Base-by-base conservation (phyloP, 2,888 invertebrate species). In the Omphaloscelis lunosa region DNA sequence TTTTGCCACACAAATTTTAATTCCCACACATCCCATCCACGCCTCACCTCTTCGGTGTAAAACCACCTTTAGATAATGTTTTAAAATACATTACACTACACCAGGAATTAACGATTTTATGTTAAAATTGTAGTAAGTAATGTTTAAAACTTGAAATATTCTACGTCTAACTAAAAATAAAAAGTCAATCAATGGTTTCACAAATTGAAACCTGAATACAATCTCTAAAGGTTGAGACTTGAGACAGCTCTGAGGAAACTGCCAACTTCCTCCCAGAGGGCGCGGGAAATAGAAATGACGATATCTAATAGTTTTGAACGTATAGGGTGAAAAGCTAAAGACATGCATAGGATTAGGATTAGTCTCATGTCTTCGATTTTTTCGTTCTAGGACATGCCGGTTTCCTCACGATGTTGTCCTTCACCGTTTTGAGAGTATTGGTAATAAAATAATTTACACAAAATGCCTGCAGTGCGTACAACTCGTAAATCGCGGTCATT, bases 261-360 rank as follows among this genome's bases (percentile, higher is more conserved):
- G 27, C 20, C n/a, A 59, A 73, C 84, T 79, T 79, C 81, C 84
- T 73, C 65, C 29, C 53, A 41, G 41, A 77, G 29, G 23, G 15
- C 27, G n/a, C n/a, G 3, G 72, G 81, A 82, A 84, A 84, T 73
- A 53, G 84, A 80, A 84, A 79, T 39, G 69, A 23, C 59, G 69
- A 62, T 58, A 58, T 51, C n/a, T n/a, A n/a, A n/a, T 59, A 34
- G 11, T 15, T 17, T 15, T 51, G 8, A 34, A n/a, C 39, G 34
- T 61, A 41, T 61, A 53, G 20, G 3, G 29, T 34, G 79, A 79
- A 29, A 12, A 59, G 29, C 15, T 17, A n/a, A 59, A 11, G 41
- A 51, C 51, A 41, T 41, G 51, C n/a, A 12, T 51, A 23, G 11
- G 6, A 17, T 41, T 65, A n/a, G n/a, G n/a, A n/a, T n/a, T n/a